Evolutionary conservation across 1,140 invertebrate species (phyloP).

Genomic region (Lethocerus indicus): DNA sequence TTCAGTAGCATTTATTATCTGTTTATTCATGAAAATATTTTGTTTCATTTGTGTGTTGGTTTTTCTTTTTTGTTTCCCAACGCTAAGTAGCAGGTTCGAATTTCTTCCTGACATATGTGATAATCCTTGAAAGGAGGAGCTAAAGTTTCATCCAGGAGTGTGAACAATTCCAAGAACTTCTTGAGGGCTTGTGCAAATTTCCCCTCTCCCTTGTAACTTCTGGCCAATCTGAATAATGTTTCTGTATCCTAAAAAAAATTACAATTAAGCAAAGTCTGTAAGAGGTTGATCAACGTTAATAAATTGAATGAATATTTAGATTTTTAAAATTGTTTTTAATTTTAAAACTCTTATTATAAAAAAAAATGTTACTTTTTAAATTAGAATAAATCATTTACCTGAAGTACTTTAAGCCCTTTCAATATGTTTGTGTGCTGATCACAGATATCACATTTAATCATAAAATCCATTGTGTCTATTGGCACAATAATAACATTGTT

Average conservation of each 20-base stretch:
- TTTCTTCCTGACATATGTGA: slow-evolving; percentile 62
- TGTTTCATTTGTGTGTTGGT: not conserved
- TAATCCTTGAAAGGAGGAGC: slow-evolving; percentile 63
- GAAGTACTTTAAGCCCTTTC: slow-evolving; percentile 50
- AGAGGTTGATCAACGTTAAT: too few species aligned
- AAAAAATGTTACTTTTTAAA: not conserved
- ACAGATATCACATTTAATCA: slow-evolving; percentile 49
- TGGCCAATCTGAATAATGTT: slow-evolving; percentile 42
- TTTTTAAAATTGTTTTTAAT: too few species aligned
- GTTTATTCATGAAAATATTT: not conserved
- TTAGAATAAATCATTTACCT: slow-evolving; percentile 23
- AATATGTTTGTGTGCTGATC: slow-evolving; percentile 51
- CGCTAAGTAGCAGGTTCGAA: slow-evolving; percentile 51
- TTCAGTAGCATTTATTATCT: not conserved
- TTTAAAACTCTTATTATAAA: not conserved
- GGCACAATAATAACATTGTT: slow-evolving; percentile 40
- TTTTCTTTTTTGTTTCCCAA: slow-evolving; percentile 46
- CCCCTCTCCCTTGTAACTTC: slow-evolving; percentile 40
- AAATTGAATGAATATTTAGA: too few species aligned
- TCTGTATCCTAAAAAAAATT: slow-evolving; percentile 52
- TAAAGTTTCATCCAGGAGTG: slow-evolving; percentile 48
- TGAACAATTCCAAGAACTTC: slow-evolving; percentile 48
- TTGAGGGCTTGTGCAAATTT: slow-evolving; percentile 43
- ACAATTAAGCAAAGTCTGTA: too few species aligned
- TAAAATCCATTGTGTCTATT: slow-evolving; percentile 45